Evolutionary conservation across 2,888 invertebrate species (phyloP), one percentile per base, ranked within the genome.

Genomic region (Cantharis nigra): DNA sequence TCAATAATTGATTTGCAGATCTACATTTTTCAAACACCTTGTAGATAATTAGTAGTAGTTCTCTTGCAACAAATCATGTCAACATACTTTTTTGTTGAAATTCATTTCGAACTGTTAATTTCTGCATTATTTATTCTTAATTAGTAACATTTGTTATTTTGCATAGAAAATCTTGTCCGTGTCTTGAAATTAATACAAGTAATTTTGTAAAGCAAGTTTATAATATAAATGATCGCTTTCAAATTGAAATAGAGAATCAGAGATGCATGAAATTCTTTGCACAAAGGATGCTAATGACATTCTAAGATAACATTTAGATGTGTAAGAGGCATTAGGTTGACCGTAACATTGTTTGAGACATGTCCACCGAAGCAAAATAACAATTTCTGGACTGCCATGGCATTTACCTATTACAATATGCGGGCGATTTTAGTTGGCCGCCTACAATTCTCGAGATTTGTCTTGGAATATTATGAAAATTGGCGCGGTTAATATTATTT

Each of bases 261-360:
- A 72, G 73, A 71, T 77, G 75, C 78, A 76, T 77, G 74, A 78
- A 71, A 78, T 69, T 74, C 65, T 67, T 71, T 77, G 81, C 77
- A 79, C 72, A 82, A 82, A 82, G 80, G 83, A 85, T 86, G 87
- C 79, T 82, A 83, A 85, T 83, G 87, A 85, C 86, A 86, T 83
- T 84, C 86, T 85, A 85, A 86, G 87, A 87, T 87, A 87, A 84
- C 85, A 85, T 85, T 86, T 86, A 85, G 84, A 81, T 77, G 79
- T 81, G 83, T 80, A 81, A 77, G 79, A 80, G 82, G 81, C 81
- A 83, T 75, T 72, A 80, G 80, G 81, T 82, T 83, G 84, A 84
- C 85, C 84, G 81, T 83, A 79, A 82, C 79, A 80, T 82, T 86
- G 86, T 84, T 82, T 78, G 81, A 82, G 86, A 87, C 86, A 83